Evolutionary conservation across 37 sponge, comb jelly and placozoan species (phyloP).

Genomic region (Halichondria panicea): DNA sequence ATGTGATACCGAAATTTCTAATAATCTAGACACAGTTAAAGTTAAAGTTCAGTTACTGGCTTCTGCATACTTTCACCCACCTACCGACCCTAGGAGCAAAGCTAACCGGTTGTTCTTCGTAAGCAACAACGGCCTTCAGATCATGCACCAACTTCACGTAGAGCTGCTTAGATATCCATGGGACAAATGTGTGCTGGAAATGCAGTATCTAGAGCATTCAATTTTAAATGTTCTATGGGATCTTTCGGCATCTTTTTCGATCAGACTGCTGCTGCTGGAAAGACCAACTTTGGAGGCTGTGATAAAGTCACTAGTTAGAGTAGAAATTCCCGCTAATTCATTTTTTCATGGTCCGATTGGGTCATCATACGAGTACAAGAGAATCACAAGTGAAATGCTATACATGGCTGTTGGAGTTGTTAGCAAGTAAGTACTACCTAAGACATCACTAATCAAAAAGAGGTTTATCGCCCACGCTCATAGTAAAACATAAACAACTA

Average conservation of each 20-base stretch:
- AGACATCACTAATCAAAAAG: neutral
- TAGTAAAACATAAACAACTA: too few species aligned
- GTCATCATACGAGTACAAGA: neutral
- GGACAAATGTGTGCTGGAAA: neutral
- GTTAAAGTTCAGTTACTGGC: conserved; percentile 13
- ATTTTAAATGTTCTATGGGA: conserved; percentile 10
- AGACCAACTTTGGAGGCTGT: neutral
- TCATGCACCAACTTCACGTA: conserved; percentile 18
- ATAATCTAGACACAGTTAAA: neutral
- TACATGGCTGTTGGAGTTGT: conserved; percentile 18
- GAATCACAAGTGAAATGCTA: neutral
- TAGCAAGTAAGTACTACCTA: conserved; percentile 21
- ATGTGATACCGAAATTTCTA: neutral
- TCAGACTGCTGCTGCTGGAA: conserved; percentile 1
- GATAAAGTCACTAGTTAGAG: conserved; percentile 6
- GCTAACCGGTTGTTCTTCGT: conserved; percentile 41
- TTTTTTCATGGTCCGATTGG: neutral
- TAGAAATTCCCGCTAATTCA: neutral
- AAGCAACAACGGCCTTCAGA: neutral
- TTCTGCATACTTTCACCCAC: neutral
- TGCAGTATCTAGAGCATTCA: conserved; percentile 22
- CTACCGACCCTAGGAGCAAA: neutral
- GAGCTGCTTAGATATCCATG: conserved; percentile 21
- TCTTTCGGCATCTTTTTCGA: neutral
- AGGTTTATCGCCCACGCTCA: too few species aligned